Conservation (phyloP, 2,888 invertebrate species). For the Dryocosmus kuriphilus region DNA sequence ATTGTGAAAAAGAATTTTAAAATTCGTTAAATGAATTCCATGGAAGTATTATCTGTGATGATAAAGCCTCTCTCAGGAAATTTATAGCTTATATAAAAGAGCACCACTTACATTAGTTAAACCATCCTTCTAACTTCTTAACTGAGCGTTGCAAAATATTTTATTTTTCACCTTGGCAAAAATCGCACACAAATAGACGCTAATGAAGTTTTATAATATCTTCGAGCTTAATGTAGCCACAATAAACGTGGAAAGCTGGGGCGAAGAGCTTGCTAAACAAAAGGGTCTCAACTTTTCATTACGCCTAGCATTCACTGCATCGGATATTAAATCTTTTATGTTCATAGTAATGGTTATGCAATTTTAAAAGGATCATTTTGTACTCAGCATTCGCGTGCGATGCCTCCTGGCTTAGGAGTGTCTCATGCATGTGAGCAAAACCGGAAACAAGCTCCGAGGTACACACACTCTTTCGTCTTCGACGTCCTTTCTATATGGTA, state of each 20-base stretch:
- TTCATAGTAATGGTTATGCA: conserved; percentile 49
- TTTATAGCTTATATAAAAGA: background rate
- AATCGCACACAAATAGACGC: background rate
- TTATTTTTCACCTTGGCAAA: background rate
- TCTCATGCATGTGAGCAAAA: background rate
- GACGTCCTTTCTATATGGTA: background rate
- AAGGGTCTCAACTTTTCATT: conserved; percentile 49
- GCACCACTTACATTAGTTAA: conserved; percentile 4
- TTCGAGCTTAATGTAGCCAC: background rate
- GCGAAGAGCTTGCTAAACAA: background rate
- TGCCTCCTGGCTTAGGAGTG: background rate
- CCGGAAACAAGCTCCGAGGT: background rate
- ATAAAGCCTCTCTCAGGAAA: background rate
- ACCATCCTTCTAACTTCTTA: background rate
- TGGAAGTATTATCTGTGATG: background rate
- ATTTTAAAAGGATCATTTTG: conserved; percentile 39
- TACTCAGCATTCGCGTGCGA: conserved; percentile 40
- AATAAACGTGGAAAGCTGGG: background rate
- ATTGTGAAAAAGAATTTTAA: too few species aligned
- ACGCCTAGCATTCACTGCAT: conserved; percentile 48
- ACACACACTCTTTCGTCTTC: background rate
- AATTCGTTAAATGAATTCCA: background rate
- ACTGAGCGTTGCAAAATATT: background rate
- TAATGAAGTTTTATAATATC: conserved; percentile 6
- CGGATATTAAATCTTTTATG: conserved; percentile 60